Evolutionary conservation across 2,113 vertebrate species (phyloP), one percentile per base, ranked within the genome.

Genomic region (Cavia aperea): DNA sequence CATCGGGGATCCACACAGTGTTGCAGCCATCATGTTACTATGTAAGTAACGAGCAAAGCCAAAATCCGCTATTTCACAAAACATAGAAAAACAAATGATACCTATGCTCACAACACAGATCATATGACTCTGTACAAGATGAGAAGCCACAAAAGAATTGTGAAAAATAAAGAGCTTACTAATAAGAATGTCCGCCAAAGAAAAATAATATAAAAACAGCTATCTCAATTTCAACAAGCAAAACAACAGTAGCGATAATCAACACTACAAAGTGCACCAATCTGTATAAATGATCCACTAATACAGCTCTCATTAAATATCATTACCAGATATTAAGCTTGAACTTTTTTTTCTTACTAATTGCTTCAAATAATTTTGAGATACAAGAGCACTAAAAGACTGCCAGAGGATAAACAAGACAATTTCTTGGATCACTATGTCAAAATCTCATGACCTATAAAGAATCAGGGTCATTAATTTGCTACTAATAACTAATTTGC

Each of bases 11-110:
- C 99, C 99, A 89, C 99, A 99, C 2, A 99, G 97, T 0, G 99
- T 99, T 93, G 99, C 99, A 43, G 99, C 99, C 99, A 99, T 99
- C 98, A 99, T 99, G 98, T 99, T 99, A 97, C 98, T 99, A 96
- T 99, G 99, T 63, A 99, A 98, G 91, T 99, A 99, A 72, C 99
- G 98, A 88, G 99, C 99, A 95, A 99, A 99, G 78, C 99, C 99
- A 97, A 99, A 99, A 97, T 99, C 99, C 97, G 99, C 99, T 99
- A 97, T 62, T 93, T 56, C 95, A 97, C 96, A 92, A 96, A 86
- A 94, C 78, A 73, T 36, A 93, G 66, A 88, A 86, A 82, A 92
- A 66, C 49, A 95, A 92, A 95, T 85, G 39, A 96, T 56, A 93
- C 49, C 16, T 93, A 58, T 91, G 73, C 18, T 87, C 92, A 94